Conservation (phyloP, 2,888 invertebrate species). For the Tenthredo amoena region DNA sequence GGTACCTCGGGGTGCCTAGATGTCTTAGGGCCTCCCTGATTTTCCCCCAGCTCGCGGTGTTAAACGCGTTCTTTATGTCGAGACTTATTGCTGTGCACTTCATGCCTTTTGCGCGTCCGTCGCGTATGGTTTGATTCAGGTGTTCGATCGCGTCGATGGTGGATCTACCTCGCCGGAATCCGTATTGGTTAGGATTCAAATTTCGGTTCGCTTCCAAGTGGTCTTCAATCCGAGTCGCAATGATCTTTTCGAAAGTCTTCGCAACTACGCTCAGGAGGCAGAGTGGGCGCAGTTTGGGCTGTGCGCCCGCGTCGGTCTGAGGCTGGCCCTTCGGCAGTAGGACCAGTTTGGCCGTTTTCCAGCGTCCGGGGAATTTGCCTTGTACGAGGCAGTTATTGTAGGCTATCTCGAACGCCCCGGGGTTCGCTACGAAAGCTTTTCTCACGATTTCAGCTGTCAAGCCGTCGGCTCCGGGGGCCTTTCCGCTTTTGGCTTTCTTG, state of each 20-base stretch:
- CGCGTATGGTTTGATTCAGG: neutral
- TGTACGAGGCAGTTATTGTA: too few species aligned
- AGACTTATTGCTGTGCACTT: neutral
- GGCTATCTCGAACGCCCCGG: too few species aligned
- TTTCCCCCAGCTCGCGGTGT: neutral
- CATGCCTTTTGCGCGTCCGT: neutral
- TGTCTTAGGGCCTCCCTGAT: neutral
- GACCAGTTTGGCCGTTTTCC: neutral
- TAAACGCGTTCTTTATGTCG: slow-evolving; percentile 16
- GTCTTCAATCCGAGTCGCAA: neutral
- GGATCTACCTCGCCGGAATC: slow-evolving; percentile 21
- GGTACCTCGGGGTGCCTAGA: neutral
- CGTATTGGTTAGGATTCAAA: neutral
- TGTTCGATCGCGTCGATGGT: slow-evolving; percentile 11
- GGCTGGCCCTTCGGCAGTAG: neutral
- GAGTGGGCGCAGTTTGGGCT: neutral
- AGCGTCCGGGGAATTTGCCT: neutral
- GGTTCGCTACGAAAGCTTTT: neutral
- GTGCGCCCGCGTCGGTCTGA: neutral
- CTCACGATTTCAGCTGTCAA: neutral
- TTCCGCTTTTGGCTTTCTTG: neutral
- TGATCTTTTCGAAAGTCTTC: slow-evolving; percentile 19
- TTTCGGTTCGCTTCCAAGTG: slow-evolving; percentile 15
- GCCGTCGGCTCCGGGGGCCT: neutral
- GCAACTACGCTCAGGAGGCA: neutral